Evolutionary conservation across 1,140 invertebrate species (phyloP), one percentile per base, ranked within the genome.

Genomic region (Drosophila trapezifrons): DNA sequence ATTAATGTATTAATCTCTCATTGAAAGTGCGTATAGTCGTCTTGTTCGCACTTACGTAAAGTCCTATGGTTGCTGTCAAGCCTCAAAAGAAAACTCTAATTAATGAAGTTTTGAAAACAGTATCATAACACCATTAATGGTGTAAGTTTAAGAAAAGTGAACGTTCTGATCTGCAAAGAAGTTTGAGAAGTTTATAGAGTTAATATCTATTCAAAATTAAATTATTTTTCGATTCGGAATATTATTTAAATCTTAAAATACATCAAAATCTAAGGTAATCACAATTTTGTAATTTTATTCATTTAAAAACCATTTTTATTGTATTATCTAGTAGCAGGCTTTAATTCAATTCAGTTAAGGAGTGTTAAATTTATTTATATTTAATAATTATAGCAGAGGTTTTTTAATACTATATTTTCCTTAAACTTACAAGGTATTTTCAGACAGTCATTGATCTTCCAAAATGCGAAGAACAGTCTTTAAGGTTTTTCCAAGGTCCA

Each of bases 391-490:
- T 32, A n/a, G 25, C 4, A 12, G 4, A 47, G 25, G 29, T 51
- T 13, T 8, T 10, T 18, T 32, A 32, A 51, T 32, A 20, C 27
- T 15, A 32, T 15, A 2, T 32, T 18, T 9, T 18, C 10, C 13
- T 17, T 17, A 29, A 13, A 6, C 37, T 38, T 38, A 38, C 4
- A 7, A 29, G 6, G 8, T 51, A 51, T 15, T 32, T 32, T 18
- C 1, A 15, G 27, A 13, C 7, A 8, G 0, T 18, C 8, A 18
- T 32, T 7, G 29, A 15, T 51, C 49, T 20, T 32, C 27, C 7
- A 15, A 32, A 51, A 51, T 18, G 10, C 13, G 49, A 32, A 51
- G 27, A 51, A 8, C 6, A 32, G 49, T 51, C 49, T 51, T 32
- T 8, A 51, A 1, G 27, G 13, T 51, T 18, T 51, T 12, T 6